Evolutionary conservation across 2,888 invertebrate genomes (phyloP), one percentile per base, ranked within the genome.

Genomic region (Mylabris sibirica): DNA sequence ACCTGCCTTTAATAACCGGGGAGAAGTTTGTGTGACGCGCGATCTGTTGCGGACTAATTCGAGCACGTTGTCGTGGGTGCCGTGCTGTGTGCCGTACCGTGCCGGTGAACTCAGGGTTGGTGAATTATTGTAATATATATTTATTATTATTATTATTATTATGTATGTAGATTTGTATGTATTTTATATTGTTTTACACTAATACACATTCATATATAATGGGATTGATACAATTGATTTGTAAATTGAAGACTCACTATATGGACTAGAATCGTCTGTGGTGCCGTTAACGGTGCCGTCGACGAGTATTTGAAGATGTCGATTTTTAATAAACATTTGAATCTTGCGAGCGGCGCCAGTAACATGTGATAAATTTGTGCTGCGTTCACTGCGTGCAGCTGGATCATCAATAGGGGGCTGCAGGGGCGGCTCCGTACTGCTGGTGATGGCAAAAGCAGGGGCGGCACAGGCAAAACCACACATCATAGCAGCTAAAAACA

Each of bases 231-330:
- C 17, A 49, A 49, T 49, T 14, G 41, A 41, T 41, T 35, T 12
- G 14, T 14, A 20, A 49, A 17, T 53, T 53, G 60, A 61, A 57
- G 78, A 94, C 94, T 94, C 84, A 94, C 94, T 93, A 90, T 92
- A 93, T 87, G 91, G 91, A 87, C 93, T 93, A 84, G 88, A 89
- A 87, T 91, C 91, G 85, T 93, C 91, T 83, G 88, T 89, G 83
- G 93, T 93, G 79, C 94, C 94, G 87, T 93, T 93, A 86, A 95
- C 93, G 79, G 91, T 91, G 85, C 94, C 94, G 87, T 94, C 93
- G 77, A 93, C 92, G 86, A 93, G 87, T 80, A 95, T 88, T 87
- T 94, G 94, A 77, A 95, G 89, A 84, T 92, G 92, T 79, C 91
- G 90, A 87, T 94, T 92, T 87, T 92, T 93, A 86, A 95, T 91